Evolutionary conservation across 2,888 invertebrate species (phyloP).

Genomic region (Nycteola revayana): DNA sequence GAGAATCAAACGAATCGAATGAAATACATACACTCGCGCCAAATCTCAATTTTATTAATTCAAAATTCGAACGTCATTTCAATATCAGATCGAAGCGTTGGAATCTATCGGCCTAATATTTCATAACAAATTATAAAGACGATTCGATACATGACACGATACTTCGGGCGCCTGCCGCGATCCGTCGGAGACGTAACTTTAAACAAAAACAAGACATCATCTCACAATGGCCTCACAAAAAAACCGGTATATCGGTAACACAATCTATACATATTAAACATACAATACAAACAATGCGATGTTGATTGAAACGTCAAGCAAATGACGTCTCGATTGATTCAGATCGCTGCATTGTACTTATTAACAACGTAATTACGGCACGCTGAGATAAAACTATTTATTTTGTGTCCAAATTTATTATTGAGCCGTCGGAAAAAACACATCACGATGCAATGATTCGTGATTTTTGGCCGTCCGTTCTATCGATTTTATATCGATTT

Average conservation of each 20-base stretch:
- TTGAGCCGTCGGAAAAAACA: constrained; percentile 64
- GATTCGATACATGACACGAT: constrained; percentile 54
- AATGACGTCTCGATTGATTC: constrained; percentile 75
- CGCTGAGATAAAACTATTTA: constrained; percentile 75
- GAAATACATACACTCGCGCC: constrained; percentile 6
- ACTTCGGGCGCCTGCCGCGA: constrained; percentile 45
- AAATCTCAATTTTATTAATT: constrained; percentile 26
- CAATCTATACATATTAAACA: constrained; percentile 77
- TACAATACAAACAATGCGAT: constrained; percentile 78
- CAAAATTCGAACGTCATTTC: constrained; percentile 19
- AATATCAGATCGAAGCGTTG: constrained; percentile 26
- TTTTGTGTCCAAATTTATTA: constrained; percentile 74
- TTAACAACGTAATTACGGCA: constrained; percentile 78
- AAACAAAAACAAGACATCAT: constrained; percentile 60
- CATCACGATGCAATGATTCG: constrained; percentile 69
- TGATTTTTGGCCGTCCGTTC: constrained; percentile 50
- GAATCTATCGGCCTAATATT: constrained; percentile 52
- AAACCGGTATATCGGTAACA: constrained; percentile 78
- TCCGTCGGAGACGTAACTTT: constrained; percentile 27
- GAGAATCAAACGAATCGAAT: too few species aligned
- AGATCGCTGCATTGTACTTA: constrained; percentile 70
- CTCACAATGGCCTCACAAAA: constrained; percentile 56
- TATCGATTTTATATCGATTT: constrained; percentile 63
- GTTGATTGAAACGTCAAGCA: constrained; percentile 80
- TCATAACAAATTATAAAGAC: constrained; percentile 65